Evolutionary conservation across 2,113 vertebrate species (phyloP).

Genomic region (Ceyx melanurus): DNA sequence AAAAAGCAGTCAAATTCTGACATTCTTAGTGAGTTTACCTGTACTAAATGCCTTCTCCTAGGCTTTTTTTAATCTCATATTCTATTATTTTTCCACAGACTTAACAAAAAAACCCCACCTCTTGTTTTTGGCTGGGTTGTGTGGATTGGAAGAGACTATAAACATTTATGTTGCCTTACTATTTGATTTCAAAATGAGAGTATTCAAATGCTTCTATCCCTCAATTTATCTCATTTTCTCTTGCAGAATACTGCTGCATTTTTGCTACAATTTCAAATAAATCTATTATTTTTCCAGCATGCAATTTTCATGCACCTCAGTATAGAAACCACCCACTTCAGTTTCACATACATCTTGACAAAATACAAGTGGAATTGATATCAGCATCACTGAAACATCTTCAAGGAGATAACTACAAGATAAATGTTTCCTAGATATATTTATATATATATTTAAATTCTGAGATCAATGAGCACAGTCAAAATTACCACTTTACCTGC

Average conservation of each 20-base stretch:
- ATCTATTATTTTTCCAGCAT: not conserved
- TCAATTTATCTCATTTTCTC: not conserved
- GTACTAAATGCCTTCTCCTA: not conserved
- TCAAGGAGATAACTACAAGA: not conserved
- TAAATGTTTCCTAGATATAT: not conserved
- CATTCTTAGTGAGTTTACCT: not conserved
- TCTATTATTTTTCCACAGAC: not conserved
- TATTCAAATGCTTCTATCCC: not conserved
- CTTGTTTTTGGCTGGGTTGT: not conserved
- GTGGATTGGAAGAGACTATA: not conserved
- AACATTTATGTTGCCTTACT: not conserved
- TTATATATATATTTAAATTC: not conserved
- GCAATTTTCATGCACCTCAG: not conserved
- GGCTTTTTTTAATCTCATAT: not conserved
- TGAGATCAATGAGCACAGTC: not conserved
- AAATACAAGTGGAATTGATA: not conserved
- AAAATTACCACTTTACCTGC: not conserved
- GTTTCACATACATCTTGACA: not conserved
- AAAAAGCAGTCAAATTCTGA: not conserved
- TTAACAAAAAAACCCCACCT: not conserved
- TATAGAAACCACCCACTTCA: not conserved
- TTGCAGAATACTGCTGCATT: not conserved
- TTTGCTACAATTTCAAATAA: not conserved
- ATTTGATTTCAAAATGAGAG: not conserved
- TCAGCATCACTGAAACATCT: not conserved